phyloP scores from a whole-genome alignment of 2,888 invertebrate genomes.

The Lasioglossum villosulum region DNA sequence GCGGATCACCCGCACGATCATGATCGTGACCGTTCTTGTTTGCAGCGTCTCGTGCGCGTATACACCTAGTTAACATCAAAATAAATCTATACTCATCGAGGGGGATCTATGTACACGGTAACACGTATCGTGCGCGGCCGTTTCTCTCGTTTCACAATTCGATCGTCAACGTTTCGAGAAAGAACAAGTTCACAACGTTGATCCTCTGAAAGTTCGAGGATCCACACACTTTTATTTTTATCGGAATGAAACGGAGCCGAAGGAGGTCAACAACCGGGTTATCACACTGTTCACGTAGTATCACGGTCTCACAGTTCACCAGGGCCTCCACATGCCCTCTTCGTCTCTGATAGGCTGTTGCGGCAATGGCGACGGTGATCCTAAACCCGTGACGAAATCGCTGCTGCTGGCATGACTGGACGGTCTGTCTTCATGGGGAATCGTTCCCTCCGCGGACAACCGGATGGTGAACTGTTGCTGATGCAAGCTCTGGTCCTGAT shows the following conservation, averaged over 20 bases:
- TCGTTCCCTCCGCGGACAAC: conserved; percentile 33
- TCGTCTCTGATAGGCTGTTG: conserved; percentile 81
- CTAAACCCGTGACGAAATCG: conserved; percentile 72
- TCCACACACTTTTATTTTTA: not conserved
- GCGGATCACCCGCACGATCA: conserved; percentile 28
- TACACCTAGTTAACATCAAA: conserved; percentile 84
- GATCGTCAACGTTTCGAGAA: not conserved
- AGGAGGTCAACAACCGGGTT: not conserved
- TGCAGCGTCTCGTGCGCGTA: conserved; percentile 61
- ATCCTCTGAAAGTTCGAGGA: not conserved
- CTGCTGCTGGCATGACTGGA: conserved; percentile 75
- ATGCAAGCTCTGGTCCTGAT: conserved; percentile 40
- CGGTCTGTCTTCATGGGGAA: conserved; percentile 73
- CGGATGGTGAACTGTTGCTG: conserved; percentile 41
- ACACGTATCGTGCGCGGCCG: not conserved
- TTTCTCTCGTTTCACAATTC: not conserved
- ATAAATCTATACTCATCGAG: conserved; percentile 83
- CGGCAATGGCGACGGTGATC: conserved; percentile 70
- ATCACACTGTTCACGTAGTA: conserved; percentile 4
- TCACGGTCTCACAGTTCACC: conserved; percentile 71
- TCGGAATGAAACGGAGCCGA: conserved; percentile 5
- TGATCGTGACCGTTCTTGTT: conserved; percentile 28
- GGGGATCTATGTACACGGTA: conserved; percentile 74
- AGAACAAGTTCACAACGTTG: not conserved
- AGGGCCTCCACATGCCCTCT: conserved; percentile 83